phyloP scores from a whole-genome alignment of 2,888 invertebrate species.

The Eubasilissa splendida region DNA sequence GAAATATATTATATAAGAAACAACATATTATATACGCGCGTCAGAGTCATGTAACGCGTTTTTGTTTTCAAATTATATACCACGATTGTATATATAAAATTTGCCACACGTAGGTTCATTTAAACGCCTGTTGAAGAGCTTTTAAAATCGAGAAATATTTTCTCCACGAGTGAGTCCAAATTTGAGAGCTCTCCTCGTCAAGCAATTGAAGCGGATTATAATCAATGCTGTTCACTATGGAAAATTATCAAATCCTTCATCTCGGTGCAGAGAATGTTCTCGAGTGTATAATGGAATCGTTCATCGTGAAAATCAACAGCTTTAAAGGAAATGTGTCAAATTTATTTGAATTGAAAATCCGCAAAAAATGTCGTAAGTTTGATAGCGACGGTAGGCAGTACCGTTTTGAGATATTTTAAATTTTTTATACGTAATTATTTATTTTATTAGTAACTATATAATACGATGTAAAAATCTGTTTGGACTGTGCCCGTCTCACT shows the following conservation, averaged over 20 bases:
- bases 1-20: no score
- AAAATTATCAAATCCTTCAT: background rate
- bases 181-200: background rate
- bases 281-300: slow-evolving; percentile 10
- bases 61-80: background rate
- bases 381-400: no score
- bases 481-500: no score
- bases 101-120: background rate
- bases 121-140: background rate
- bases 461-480: no score
- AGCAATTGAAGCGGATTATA: slow-evolving; percentile 41
- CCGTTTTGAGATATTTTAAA: no score
- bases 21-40: no score
- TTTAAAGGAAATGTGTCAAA: slow-evolving; percentile 1
- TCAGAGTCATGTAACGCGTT: no score
- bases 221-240: slow-evolving; percentile 40
- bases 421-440: no score
- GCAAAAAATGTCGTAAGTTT: background rate
- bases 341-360: slow-evolving; percentile 12
- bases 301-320: slow-evolving; percentile 27
- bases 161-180: slow-evolving; percentile 1
- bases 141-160: background rate
- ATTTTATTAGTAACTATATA: no score
- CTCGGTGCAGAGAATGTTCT: slow-evolving; percentile 16
- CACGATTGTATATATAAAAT: background rate